phyloP scores from a whole-genome alignment of 2,113 vertebrate genomes.

The Climacteris rufus region DNA sequence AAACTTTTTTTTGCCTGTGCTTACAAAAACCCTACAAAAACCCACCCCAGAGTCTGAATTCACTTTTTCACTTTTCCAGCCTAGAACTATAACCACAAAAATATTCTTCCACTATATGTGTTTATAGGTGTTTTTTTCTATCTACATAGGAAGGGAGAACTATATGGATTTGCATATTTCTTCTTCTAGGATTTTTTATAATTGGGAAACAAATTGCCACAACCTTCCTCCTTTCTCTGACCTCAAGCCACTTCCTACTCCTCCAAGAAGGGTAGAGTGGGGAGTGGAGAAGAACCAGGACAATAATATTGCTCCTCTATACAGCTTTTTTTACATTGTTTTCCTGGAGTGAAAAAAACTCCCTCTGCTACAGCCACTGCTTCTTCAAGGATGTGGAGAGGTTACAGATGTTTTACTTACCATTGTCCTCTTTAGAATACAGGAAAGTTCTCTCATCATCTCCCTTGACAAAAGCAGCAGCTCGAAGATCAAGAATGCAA shows the following conservation, averaged over 20 bases:
- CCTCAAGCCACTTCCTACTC: not conserved
- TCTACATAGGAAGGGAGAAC: not conserved
- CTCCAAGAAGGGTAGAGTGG: not conserved
- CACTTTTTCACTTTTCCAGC: not conserved
- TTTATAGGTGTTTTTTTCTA: not conserved
- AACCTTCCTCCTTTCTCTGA: not conserved
- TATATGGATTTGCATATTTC: not conserved
- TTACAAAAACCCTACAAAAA: not conserved
- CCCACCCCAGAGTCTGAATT: not conserved
- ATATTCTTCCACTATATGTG: not conserved
- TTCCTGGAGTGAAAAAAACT: not conserved
- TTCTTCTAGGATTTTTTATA: not conserved
- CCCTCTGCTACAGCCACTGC: not conserved
- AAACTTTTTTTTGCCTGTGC: not conserved
- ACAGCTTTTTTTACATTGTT: not conserved
- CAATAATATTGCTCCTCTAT: not conserved
- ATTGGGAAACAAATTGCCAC: not conserved
- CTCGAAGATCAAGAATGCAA: accelerated
- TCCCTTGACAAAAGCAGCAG: not conserved
- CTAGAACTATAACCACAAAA: not conserved
- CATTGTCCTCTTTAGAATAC: not conserved
- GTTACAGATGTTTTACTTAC: not conserved
- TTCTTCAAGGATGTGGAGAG: not conserved
- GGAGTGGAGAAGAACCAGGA: not conserved
- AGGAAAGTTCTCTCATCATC: not conserved